Evolutionary conservation across 2,797 vertebrate genomes (phyloP), one percentile per base, ranked within the genome.

Genomic region (Atherinosoma microstoma): DNA sequence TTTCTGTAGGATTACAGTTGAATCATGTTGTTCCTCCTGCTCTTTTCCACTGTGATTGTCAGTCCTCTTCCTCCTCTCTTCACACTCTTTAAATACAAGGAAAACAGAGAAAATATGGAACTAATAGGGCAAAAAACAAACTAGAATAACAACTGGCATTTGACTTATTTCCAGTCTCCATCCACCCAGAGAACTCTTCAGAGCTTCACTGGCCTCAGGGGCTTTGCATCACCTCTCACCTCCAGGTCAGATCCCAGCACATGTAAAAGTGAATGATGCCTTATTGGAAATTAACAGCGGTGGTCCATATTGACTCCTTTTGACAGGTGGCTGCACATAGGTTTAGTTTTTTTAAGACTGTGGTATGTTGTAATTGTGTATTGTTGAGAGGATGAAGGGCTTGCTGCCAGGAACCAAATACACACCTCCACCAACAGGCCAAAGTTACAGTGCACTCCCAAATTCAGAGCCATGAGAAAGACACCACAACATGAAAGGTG

Each of bases 401-500:
- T 67, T 22, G 0, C 54, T 29, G 53, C 38, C 42, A 53, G 18
- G 27, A 15, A 1, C 57, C 16, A 42, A 36, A 76, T 65, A 64
- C 42, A 53, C 57, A 36, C 24, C 61, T 45, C 34, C 20, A 29
- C n/a, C 22, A 29, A 15, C n/a, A 67, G 67, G 30, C 67, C 20
- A 59, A 70, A 78, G 66, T 58, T 75, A 30, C 64, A 59, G 56
- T 85, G 84, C 88, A 89, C 90, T 88, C 79, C 69, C 42, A 80
- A 86, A 77, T 22, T 67, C 38, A 24, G 49, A 84, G 70, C 73
- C 84, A 83, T 82, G 79, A 90, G 91, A 91, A 87, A 78, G 71
- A 87, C 69, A 78, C 61, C 13, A 16, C 64, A 54, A 91, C 85
- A 91, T 92, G 89, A 92, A 93, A 94, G 92, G 83, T 87, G 85